Conservation (phyloP, 2,888 invertebrate species). For the Apodemia duryi region DNA sequence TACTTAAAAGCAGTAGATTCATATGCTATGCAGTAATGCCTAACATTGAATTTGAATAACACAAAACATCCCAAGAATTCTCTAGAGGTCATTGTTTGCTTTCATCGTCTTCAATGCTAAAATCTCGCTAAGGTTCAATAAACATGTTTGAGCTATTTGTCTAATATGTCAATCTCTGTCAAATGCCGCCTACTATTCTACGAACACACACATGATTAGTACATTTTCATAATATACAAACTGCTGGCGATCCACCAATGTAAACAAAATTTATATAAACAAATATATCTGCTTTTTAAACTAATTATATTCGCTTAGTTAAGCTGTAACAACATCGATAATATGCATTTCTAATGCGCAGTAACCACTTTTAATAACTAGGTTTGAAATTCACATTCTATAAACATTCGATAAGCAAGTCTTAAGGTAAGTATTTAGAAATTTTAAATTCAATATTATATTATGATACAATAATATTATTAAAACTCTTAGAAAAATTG, state of each 20-base stretch:
- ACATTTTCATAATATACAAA: neutral
- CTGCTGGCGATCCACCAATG: conserved; percentile 3
- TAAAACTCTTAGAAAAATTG: neutral
- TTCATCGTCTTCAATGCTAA: neutral
- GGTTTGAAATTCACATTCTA: neutral
- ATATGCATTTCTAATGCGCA: neutral
- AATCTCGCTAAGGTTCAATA: neutral
- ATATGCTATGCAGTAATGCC: neutral
- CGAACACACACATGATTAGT: neutral
- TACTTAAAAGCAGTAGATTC: neutral
- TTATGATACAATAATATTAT: neutral
- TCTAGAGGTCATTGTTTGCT: neutral
- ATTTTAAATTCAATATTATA: no score
- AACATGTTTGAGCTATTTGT: neutral
- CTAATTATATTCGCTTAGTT: conserved; percentile 3
- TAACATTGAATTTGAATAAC: neutral
- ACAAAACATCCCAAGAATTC: neutral
- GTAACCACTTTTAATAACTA: neutral
- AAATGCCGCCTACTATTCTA: neutral
- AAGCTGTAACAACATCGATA: neutral
- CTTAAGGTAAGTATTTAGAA: no score
- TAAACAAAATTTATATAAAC: neutral
- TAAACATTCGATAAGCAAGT: no score
- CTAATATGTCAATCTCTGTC: conserved; percentile 9
- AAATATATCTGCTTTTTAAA: conserved; percentile 1